Evolutionary conservation across 2,113 vertebrate species (phyloP), one percentile per base, ranked within the genome.

Genomic region (Triplophysa dalaica): DNA sequence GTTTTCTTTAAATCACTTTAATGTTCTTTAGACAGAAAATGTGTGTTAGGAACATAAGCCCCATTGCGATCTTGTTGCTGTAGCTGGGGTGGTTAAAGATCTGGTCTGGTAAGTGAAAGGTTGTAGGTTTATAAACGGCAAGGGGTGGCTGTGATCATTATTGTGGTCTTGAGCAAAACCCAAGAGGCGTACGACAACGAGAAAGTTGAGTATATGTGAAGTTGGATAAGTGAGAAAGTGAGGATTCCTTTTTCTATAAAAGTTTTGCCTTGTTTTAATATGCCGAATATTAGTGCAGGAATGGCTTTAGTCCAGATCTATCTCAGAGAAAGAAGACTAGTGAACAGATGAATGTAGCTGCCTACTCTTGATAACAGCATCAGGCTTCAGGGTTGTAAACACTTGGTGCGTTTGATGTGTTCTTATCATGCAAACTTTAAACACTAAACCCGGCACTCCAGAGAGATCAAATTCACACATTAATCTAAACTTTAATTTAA

Each of bases 361-460:
- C 87, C 90, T 80, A 77, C 86, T 87, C 90, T 92, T 92, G 93
- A 94, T 96, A 96, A 97, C 94, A 94, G 94, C 92, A 52, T 91
- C 92, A 93, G 92, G 94, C 87, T 90, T 92, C 90, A 93, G 94
- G 94, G 90, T 94, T 93, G 92, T 91, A 93, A 94, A 94, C 94
- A 93, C 94, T 94, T 92, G 92, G 93, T 88, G 90, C 89, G 86
- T 94, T 95, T 96, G 93, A 94, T 94, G 94, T 93, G 85, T 33
- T 78, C 90, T 92, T 94, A 94, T 94, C 92, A 84, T 60, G 66
- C 22, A 83, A 88, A 92, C 89, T 93, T 90, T 86, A 85, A 89
- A 90, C 91, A 85, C 87, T 87, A 82, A 72, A 75, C 86, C 64
- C 78, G 68, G 88, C 88, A 90, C 86, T 89, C 86, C 17, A 62